phyloP scores from a whole-genome alignment of 2,113 vertebrate species.

The Oreotrochilus melanogaster region DNA sequence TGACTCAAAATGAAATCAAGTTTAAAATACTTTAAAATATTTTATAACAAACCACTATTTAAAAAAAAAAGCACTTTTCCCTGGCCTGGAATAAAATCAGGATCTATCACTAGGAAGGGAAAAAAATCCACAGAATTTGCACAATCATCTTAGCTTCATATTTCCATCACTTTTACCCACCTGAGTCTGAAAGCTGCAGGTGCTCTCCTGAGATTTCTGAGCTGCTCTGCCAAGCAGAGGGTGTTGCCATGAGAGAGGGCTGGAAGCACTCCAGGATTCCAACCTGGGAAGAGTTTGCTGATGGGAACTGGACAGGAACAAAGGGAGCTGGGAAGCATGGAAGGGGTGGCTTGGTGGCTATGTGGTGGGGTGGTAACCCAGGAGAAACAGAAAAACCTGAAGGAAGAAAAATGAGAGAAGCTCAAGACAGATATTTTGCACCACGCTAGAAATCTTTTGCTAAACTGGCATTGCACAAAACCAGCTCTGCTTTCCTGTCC shows the following conservation, averaged over 20 bases:
- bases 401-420: background rate
- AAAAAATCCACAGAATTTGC: background rate
- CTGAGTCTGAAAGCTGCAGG: background rate
- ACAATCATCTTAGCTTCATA: background rate
- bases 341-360: rapidly evolving
- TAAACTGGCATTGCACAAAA: background rate
- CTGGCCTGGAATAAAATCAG: background rate
- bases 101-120: background rate
- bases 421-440: background rate
- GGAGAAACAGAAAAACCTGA: constrained; percentile 2
- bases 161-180: background rate
- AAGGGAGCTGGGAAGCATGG: background rate
- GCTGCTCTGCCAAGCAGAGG: background rate
- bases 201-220: constrained; percentile 20
- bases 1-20: background rate
- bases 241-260: background rate
- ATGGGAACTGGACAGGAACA: background rate
- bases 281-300: background rate
- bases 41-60: background rate
- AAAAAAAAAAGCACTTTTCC: background rate
- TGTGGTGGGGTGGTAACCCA: background rate
- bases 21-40: background rate
- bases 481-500: background rate
- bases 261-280: background rate
- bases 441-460: background rate